Percentiles rank a stretch among this genome's conserved stretches.
Evolutionary conservation across 2,888 invertebrate species (phyloP).

Genomic region (Calephelis perditalis): DNA sequence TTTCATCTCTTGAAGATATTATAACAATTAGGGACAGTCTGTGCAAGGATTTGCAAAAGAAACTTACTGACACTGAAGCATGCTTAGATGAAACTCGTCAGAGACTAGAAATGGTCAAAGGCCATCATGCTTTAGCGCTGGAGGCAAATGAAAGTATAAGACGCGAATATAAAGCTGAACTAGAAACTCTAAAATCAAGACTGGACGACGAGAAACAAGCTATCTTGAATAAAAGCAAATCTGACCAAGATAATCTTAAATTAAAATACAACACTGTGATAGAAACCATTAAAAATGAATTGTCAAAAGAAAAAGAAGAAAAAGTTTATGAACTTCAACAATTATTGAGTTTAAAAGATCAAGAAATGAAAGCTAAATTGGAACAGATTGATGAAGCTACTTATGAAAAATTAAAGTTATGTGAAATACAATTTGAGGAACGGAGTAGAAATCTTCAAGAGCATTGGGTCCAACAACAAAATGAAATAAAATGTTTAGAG

Average conservation of each 20-base stretch:
- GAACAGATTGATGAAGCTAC: constrained; percentile 68
- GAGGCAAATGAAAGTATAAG: constrained; percentile 74
- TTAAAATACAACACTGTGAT: constrained; percentile 50
- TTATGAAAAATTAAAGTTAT: constrained; percentile 60
- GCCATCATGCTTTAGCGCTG: constrained; percentile 67
- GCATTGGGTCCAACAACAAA: constrained; percentile 54
- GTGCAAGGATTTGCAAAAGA: constrained; percentile 65
- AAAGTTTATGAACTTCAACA: constrained; percentile 53
- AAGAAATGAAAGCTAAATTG: constrained; percentile 66
- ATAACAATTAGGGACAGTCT: constrained; percentile 64
- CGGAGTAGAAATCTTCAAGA: constrained; percentile 56
- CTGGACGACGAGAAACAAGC: constrained; percentile 66
- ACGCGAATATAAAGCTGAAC: constrained; percentile 65
- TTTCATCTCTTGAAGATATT: constrained; percentile 61
- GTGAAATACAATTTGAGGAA: constrained; percentile 72
- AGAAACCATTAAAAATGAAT: constrained; percentile 51
- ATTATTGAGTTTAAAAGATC: constrained; percentile 50
- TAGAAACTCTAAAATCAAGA: constrained; percentile 63
- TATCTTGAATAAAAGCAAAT: constrained; percentile 53
- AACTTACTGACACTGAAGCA: constrained; percentile 54
- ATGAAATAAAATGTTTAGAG: constrained; percentile 50
- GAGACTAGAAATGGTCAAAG: constrained; percentile 70
- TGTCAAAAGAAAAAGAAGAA: constrained; percentile 55
- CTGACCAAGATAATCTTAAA: constrained; percentile 57
- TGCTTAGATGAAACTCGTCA: constrained; percentile 60